Conservation (phyloP, 2,797 vertebrate genomes). For the Onychomys arenicola region DNA sequence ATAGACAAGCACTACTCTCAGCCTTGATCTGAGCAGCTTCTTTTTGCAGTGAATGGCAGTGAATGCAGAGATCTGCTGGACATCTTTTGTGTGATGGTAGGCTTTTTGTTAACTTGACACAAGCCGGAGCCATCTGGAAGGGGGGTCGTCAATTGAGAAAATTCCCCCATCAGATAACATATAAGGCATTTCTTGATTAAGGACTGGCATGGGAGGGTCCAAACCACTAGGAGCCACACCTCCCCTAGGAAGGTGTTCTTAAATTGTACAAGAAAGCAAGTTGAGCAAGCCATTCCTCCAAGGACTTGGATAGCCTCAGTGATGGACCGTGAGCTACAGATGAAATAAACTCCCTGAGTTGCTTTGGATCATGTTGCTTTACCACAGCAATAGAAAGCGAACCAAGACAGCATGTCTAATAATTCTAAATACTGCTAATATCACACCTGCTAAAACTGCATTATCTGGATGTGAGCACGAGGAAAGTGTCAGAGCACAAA, state of each 20-base stretch:
- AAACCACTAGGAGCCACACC: not conserved
- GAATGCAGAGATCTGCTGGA: not conserved
- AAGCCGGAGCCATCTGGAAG: not conserved
- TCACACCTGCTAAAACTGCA: not conserved
- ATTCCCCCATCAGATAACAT: not conserved
- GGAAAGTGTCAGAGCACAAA: not conserved
- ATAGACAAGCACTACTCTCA: not conserved
- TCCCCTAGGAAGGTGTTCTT: not conserved
- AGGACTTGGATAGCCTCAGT: not conserved
- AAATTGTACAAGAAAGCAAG: not conserved
- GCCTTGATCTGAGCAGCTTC: not conserved
- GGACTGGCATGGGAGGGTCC: not conserved
- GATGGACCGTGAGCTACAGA: not conserved
- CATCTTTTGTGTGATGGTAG: not conserved
- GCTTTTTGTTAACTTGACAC: not conserved
- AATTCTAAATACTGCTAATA: not conserved
- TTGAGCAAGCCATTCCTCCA: not conserved
- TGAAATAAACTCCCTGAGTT: not conserved
- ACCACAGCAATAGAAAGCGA: not conserved
- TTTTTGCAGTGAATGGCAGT: not conserved
- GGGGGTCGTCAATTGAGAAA: not conserved
- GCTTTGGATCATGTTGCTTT: not conserved
- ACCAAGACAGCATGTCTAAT: not conserved
- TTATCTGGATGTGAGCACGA: not conserved
- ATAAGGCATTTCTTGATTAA: not conserved